phyloP scores from a whole-genome alignment of 2,888 invertebrate species.

The Microplitis deprimator region DNA sequence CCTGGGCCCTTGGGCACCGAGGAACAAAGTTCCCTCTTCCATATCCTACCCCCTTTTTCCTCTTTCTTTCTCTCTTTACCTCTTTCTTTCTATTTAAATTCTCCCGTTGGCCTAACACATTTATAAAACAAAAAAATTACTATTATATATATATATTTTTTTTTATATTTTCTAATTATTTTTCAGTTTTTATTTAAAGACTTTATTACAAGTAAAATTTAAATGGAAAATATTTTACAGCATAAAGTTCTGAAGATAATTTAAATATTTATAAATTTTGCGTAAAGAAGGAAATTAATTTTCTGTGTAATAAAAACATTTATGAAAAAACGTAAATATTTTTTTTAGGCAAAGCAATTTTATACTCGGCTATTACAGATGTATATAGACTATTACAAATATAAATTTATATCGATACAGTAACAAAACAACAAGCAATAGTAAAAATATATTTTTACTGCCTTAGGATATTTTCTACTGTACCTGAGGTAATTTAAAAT shows the following conservation, averaged over 20 bases:
- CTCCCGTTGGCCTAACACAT: not conserved
- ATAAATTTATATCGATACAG: not conserved
- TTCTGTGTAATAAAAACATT: too few species aligned
- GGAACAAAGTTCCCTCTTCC: conserved; percentile 46
- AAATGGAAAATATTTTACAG: not conserved
- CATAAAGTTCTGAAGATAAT: not conserved
- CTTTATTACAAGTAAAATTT: not conserved
- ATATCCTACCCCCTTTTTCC: not conserved
- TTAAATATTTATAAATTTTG: too few species aligned
- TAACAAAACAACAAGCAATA: not conserved
- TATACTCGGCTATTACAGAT: not conserved
- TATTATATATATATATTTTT: too few species aligned
- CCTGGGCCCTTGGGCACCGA: conserved; percentile 44
- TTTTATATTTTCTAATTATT: not conserved
- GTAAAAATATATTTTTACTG: not conserved
- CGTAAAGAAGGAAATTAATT: too few species aligned
- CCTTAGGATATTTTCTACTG: not conserved
- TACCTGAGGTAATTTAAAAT: not conserved
- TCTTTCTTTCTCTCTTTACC: conserved; percentile 2
- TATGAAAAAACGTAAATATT: not conserved
- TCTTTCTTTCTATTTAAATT: not conserved
- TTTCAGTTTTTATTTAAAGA: too few species aligned
- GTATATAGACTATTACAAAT: not conserved
- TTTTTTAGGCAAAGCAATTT: not conserved
- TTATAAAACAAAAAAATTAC: not conserved